A percentile compares a stretch with the other conserved stretches of the same genome.
These are phyloP conservation scores for Glyphotaelius pellucidus DNA, from an alignment of 2,888 invertebrate species.

Conservation along the genomic window DNA sequence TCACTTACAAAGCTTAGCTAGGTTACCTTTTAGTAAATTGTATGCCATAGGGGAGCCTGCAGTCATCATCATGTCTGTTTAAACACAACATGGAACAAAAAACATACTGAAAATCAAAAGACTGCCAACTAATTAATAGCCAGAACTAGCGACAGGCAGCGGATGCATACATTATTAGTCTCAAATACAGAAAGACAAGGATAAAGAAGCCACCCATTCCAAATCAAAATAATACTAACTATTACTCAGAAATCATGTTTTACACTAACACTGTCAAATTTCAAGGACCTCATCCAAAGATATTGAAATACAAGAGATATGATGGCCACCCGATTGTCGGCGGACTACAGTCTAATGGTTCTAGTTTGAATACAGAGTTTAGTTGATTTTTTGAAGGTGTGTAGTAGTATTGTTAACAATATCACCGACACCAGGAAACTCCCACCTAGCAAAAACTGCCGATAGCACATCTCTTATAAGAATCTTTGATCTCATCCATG, in stretches of 20 bases:
- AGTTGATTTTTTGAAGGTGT: no score
- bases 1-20: conserved; percentile 67
- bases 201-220: conserved; percentile 33
- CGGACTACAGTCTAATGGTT: no score
- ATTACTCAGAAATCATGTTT: neutral
- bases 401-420: no score
- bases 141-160: conserved; percentile 20
- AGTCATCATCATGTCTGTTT: conserved; percentile 80
- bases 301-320: no score
- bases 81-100: conserved; percentile 86
- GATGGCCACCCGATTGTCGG: no score
- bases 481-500: no score
- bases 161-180: conserved; percentile 36
- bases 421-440: no score
- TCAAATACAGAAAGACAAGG: neutral
- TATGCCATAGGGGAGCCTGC: conserved; percentile 90
- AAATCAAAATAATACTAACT: neutral
- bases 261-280: neutral
- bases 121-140: conserved; percentile 37
- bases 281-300: no score
- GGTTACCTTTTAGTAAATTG: conserved; percentile 92
- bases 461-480: no score
- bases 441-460: no score
- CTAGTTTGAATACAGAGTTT: no score
- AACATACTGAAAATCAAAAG: conserved; percentile 74